Base-by-base conservation (phyloP, 2,797 vertebrate genomes). In the Choloepus didactylus region DNA sequence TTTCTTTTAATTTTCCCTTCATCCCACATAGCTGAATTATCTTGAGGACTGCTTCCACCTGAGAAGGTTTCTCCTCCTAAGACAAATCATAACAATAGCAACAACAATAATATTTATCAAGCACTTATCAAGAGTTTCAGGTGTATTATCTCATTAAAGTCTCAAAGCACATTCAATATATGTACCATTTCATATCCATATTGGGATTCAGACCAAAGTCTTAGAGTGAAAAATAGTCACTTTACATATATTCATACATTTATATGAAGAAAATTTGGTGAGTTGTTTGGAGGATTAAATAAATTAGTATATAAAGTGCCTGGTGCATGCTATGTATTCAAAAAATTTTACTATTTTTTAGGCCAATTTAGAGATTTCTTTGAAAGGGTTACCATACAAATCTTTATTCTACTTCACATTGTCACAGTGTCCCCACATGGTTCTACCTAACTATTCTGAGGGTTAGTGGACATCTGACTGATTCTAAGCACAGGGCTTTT, bases 81-180 rank as follows among this genome's bases (percentile, higher is more conserved):
- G 31, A 10, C 5, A 19, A 8, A 2, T n/a, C 1, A 16, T 64
- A 29, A 38, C 29, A 5, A 49, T 31, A 27, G 23, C 38, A 31
- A 15, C 29, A 60, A 15, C 6, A n/a, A 46, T 23, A 14, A 27
- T 14, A 31, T 1, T 38, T 4, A 75, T 49, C 29, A 75, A 75
- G 25, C 14, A 16, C 21, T 46, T 75, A 44, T 2, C 46, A 29
- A 46, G 54, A 2, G 10, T 11, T 66, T 35, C 70, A 44, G 12
- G 29, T 4, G 12, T 18, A 62, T 62, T 35, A 72, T n/a, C 23
- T 44, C 46, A 44, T 31, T 16, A 31, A 54, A 12, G 25, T 56
- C 25, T 21, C 9, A 25, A 38, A 27, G 46, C n/a, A 19, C 27
- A n/a, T 21, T 1, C 2, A 2, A 25, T 3, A 0, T 3, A 3